Conservation (phyloP, 2,888 invertebrate genomes). For the Plagodis dolabraria region DNA sequence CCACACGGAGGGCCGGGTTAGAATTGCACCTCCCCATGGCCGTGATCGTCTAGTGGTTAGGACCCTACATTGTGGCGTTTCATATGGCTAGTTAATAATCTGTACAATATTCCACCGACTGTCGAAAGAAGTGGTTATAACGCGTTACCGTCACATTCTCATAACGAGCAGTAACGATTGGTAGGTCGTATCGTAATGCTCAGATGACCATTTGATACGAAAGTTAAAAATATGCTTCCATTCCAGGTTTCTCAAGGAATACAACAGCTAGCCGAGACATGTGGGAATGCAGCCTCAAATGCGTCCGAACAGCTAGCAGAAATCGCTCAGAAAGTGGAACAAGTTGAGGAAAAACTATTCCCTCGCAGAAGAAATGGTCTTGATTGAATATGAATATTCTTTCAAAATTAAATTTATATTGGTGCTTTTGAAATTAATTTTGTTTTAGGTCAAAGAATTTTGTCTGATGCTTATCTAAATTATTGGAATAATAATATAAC, state of each 20-base stretch:
- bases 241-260: constrained; percentile 73
- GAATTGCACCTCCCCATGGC: too few species aligned
- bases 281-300: constrained; percentile 69
- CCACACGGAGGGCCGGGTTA: too few species aligned
- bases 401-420: constrained; percentile 4
- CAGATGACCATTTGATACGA: neutral
- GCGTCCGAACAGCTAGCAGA: constrained; percentile 69
- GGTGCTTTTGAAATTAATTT: constrained; percentile 25
- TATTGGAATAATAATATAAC: constrained; percentile 21
- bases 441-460: constrained; percentile 12
- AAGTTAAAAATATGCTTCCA: neutral
- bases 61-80: too few species aligned
- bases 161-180: too few species aligned
- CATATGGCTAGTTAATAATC: neutral
- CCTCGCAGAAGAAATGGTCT: constrained; percentile 75
- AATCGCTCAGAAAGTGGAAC: constrained; percentile 72
- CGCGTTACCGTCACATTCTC: too few species aligned
- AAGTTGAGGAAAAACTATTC: constrained; percentile 67
- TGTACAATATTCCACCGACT: neutral
- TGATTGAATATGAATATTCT: constrained; percentile 50
- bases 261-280: constrained; percentile 72
- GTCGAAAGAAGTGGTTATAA: too few species aligned
- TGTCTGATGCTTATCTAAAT: constrained; percentile 34
- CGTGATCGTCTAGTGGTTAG: too few species aligned
- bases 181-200: too few species aligned